Percentiles rank a stretch among this genome's conserved stretches.
These are phyloP conservation scores for Sussaba pulchella DNA, from an alignment of 2,888 invertebrate species.

Conservation along the genomic window DNA sequence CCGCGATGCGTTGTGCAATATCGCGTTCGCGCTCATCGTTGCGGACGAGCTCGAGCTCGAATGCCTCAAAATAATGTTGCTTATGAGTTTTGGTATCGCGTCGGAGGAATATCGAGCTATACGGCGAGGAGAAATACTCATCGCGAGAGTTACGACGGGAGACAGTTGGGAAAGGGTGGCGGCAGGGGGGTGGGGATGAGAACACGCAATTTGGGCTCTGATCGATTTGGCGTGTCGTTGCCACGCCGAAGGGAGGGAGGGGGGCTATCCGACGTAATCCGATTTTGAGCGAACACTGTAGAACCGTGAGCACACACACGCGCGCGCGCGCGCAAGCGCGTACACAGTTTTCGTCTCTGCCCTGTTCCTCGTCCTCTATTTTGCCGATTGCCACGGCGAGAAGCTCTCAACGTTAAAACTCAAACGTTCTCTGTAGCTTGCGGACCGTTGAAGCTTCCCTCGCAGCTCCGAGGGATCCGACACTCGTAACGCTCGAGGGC, in stretches of 20 bases:
- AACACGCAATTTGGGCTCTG: slow-evolving; percentile 63
- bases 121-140: slow-evolving; percentile 49
- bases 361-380: slow-evolving; percentile 40
- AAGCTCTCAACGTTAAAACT: slow-evolving; percentile 38
- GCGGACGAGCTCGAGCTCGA: slow-evolving; percentile 13
- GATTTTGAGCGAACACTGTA: slow-evolving; percentile 62
- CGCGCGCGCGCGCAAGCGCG: slow-evolving; percentile 16
- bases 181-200: slow-evolving; percentile 28
- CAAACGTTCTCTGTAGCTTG: slow-evolving; percentile 2
- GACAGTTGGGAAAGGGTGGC: not conserved
- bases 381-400: slow-evolving; percentile 51
- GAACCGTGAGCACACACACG: slow-evolving; percentile 27
- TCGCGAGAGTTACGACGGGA: slow-evolving; percentile 4
- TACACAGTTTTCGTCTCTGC: slow-evolving; percentile 21
- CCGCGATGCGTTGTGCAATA: slow-evolving; percentile 12
- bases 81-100: slow-evolving; percentile 55
- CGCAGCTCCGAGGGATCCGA: slow-evolving; percentile 3
- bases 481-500: slow-evolving; percentile 29
- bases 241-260: no score
- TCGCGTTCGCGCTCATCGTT: not conserved
- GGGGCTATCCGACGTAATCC: slow-evolving; percentile 61
- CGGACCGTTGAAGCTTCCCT: slow-evolving; percentile 10
- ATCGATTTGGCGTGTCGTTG: slow-evolving; percentile 64
- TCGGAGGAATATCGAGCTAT: slow-evolving; percentile 27
- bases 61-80: slow-evolving; percentile 61